Conservation (phyloP, 2,888 invertebrate genomes). For the Poecilobothrus nobilitatus region DNA sequence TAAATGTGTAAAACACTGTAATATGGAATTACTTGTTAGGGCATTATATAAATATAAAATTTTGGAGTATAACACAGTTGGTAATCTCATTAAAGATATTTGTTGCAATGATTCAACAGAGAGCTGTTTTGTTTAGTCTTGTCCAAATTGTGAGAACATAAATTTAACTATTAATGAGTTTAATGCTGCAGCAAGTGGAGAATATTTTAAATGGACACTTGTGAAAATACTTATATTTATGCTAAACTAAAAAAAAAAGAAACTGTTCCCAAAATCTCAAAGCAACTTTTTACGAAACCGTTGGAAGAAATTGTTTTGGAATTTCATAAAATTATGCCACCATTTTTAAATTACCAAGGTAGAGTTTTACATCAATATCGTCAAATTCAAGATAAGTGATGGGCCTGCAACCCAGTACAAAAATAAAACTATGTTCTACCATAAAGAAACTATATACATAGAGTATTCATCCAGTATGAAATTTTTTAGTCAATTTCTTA, state of each 20-base stretch:
- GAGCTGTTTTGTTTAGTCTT: too few species aligned
- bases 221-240: too few species aligned
- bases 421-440: conserved; percentile 34
- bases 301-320: neutral
- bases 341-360: neutral
- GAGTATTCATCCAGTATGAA: too few species aligned
- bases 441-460: too few species aligned
- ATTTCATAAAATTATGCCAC: neutral
- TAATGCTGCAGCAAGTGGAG: too few species aligned
- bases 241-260: too few species aligned
- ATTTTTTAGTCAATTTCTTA: too few species aligned
- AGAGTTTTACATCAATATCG: conserved; percentile 3
- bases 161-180: too few species aligned
- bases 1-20: neutral
- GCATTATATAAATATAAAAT: neutral
- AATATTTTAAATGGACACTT: too few species aligned
- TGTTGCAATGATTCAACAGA: neutral
- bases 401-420: neutral
- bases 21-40: neutral
- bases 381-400: conserved; percentile 1
- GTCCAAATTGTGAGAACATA: too few species aligned
- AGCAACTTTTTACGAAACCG: too few species aligned
- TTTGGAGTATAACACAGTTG: neutral
- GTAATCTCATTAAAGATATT: neutral
- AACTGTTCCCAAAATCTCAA: too few species aligned